phyloP scores from a whole-genome alignment of 2,888 invertebrate genomes.

The Drosophila stalkeri region DNA sequence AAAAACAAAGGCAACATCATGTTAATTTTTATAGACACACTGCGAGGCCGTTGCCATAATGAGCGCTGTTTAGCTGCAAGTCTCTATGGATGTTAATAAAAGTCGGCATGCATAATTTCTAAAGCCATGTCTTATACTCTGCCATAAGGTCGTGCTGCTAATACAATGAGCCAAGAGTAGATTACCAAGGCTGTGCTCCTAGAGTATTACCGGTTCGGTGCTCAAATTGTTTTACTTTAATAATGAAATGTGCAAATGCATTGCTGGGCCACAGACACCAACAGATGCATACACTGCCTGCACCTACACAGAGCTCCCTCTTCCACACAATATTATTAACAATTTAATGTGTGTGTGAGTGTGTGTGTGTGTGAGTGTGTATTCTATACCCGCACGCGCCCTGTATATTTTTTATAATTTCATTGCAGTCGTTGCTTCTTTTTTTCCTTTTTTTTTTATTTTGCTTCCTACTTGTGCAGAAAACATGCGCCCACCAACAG shows the following conservation, averaged over 20 bases:
- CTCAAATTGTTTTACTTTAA: constrained; percentile 5
- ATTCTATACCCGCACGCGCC: constrained; percentile 58
- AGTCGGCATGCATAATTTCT: constrained; percentile 49
- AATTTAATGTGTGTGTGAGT: constrained; percentile 22
- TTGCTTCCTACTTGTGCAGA: constrained; percentile 30
- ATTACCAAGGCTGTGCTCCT: too few relatives aligned
- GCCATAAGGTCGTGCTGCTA: background rate
- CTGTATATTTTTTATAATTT: constrained; percentile 68
- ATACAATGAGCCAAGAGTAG: background rate
- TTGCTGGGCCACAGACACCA: constrained; percentile 31
- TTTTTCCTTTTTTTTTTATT: constrained; percentile 9
- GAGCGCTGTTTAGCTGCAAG: constrained; percentile 60
- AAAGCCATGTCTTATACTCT: constrained; percentile 33
- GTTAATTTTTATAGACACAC: constrained; percentile 69
- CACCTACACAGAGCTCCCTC: background rate
- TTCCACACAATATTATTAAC: constrained; percentile 11
- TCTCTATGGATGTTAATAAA: constrained; percentile 69
- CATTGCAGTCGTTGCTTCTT: constrained; percentile 40
- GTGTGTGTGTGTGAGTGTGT: constrained; percentile 4
- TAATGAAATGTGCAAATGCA: constrained; percentile 68
- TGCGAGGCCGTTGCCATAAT: constrained; percentile 63
- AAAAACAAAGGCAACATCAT: constrained; percentile 51
- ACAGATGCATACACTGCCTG: constrained; percentile 12
- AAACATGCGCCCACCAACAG: constrained; percentile 14
- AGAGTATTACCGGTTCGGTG: constrained; percentile 1